Conservation (phyloP, 92 coral and sea anemone species). For the Isaurus tuberculatus region DNA sequence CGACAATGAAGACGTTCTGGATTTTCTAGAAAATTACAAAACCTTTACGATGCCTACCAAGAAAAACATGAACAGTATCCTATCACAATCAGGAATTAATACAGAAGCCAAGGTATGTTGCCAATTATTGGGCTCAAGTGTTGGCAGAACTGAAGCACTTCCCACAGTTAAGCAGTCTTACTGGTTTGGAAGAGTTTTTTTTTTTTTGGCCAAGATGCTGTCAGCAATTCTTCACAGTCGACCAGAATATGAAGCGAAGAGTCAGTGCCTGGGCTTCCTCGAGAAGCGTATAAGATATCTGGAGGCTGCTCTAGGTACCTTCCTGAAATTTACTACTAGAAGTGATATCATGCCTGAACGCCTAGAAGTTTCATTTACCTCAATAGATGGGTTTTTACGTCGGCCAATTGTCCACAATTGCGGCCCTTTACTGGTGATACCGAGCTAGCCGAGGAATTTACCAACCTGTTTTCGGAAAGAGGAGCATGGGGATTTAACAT, state of each 20-base stretch:
- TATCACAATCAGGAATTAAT: slow-evolving; percentile 70
- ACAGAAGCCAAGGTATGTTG: slow-evolving; percentile 66
- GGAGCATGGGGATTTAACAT: slow-evolving; percentile 47
- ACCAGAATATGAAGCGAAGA: slow-evolving; percentile 18
- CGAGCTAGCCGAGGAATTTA: slow-evolving; percentile 67
- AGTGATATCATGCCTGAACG: slow-evolving; percentile 19
- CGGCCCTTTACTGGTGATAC: slow-evolving; percentile 58
- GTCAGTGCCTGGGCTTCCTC: slow-evolving; percentile 29
- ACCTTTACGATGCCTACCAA: slow-evolving; percentile 54
- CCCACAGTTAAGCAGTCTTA: slow-evolving; percentile 30
- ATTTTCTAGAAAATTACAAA: slow-evolving; percentile 61
- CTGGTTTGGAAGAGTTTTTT: slow-evolving; percentile 30
- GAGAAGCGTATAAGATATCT: slow-evolving; percentile 8
- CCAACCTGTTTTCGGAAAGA: slow-evolving; percentile 45
- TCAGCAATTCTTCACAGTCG: slow-evolving; percentile 6
- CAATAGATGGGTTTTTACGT: slow-evolving; percentile 14
- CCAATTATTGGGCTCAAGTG: slow-evolving; percentile 66
- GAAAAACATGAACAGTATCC: slow-evolving; percentile 53
- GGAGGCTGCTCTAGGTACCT: slow-evolving; percentile 31
- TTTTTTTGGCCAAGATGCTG: background rate
- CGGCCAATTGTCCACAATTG: slow-evolving; percentile 62
- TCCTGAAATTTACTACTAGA: slow-evolving; percentile 20
- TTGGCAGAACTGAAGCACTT: slow-evolving; percentile 33
- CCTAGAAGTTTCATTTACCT: slow-evolving; percentile 12
- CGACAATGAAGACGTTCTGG: slow-evolving; percentile 59